A percentile compares a stretch with the other conserved stretches of the same genome.
These are phyloP conservation scores for Hylia prasina DNA, from an alignment of 2,113 vertebrate genomes.

Conservation along the genomic window DNA sequence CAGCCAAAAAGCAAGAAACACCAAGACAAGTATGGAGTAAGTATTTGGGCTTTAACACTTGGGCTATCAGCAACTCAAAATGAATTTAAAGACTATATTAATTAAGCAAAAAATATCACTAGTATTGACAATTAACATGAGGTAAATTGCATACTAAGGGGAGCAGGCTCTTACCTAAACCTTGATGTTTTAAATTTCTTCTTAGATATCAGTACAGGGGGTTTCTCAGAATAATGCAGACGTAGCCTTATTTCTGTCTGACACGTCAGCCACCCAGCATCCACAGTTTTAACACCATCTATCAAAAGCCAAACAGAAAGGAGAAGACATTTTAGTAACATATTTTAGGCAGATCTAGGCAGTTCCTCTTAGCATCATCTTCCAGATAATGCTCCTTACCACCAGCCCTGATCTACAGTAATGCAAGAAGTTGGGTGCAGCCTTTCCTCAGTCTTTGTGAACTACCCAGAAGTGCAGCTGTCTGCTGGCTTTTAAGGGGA, in stretches of 20 bases:
- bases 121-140: neutral
- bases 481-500: neutral
- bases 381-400: neutral
- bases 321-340: neutral
- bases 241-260: conserved; percentile 96
- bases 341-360: neutral
- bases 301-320: conserved; percentile 19
- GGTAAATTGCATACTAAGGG: neutral
- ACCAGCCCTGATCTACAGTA: neutral
- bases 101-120: neutral
- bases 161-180: conserved; percentile 84
- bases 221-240: conserved; percentile 88
- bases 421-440: neutral
- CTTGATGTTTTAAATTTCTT: conserved; percentile 96
- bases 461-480: neutral
- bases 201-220: conserved; percentile 92
- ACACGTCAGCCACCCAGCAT: conserved; percentile 94
- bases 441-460: neutral
- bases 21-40: neutral
- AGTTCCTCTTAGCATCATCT: neutral
- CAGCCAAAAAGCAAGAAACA: neutral
- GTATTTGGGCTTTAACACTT: neutral
- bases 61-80: neutral
- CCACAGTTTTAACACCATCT: conserved; percentile 86
- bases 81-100: neutral